A percentile compares a stretch with the other conserved stretches of the same genome.
These are phyloP conservation scores for Nilaparvata lugens DNA, from an alignment of 1,140 invertebrate species.

Conservation along the genomic window DNA sequence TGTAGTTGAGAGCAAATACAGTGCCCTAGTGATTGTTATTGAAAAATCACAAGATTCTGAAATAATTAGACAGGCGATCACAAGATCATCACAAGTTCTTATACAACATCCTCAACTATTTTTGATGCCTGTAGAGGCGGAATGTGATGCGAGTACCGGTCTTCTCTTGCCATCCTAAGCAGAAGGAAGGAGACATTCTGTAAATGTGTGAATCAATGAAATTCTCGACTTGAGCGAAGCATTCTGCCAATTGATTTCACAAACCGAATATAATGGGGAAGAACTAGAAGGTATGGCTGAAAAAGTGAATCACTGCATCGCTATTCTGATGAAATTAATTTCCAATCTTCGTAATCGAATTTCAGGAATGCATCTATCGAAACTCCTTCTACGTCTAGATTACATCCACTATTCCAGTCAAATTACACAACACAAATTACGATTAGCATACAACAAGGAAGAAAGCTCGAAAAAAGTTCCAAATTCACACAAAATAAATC, in stretches of 20 bases:
- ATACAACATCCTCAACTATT: conserved; percentile 65
- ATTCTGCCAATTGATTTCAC: background rate
- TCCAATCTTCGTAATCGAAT: background rate
- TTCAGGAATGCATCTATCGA: background rate
- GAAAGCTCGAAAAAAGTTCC: too few relatives aligned
- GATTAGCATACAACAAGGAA: too few relatives aligned
- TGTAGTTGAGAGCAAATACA: conserved; percentile 70
- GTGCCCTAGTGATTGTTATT: conserved; percentile 59
- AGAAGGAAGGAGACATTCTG: background rate
- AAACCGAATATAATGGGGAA: background rate
- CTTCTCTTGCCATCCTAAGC: background rate
- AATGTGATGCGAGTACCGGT: background rate
- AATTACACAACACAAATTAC: background rate
- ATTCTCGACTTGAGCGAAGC: conserved; percentile 1
- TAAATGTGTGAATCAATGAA: background rate
- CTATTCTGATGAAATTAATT: background rate
- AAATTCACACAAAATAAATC: too few relatives aligned
- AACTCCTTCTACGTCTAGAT: background rate
- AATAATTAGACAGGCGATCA: conserved; percentile 62
- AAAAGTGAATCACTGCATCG: background rate
- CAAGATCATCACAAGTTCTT: conserved; percentile 74
- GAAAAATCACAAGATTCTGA: conserved; percentile 72
- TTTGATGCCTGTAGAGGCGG: conserved; percentile 39
- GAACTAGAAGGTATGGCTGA: background rate
- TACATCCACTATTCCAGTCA: background rate